A percentile compares a stretch with the other conserved stretches of the same genome.
Evolutionary conservation across 2,113 vertebrate genomes (phyloP).

Genomic region (Sinocyclocheilus grahami): DNA sequence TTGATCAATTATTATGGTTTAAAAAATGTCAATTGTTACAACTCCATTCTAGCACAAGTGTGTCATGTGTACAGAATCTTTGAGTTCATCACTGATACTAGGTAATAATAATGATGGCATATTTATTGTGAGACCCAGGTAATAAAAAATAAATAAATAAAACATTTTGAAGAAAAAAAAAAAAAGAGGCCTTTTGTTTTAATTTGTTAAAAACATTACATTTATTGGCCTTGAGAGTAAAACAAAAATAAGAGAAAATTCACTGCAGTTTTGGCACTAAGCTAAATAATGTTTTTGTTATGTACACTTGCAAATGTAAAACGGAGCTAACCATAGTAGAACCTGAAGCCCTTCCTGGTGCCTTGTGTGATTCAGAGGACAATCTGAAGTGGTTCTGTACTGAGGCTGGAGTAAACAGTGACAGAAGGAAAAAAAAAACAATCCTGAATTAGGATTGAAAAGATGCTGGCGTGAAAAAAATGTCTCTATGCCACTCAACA

Average conservation of each 20-base stretch:
- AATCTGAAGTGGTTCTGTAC: conserved; percentile 8
- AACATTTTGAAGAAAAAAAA: background rate
- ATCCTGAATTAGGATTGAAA: background rate
- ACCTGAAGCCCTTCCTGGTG: conserved; percentile 26
- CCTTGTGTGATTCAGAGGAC: background rate
- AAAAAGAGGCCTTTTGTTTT: background rate
- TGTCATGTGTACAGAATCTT: too few species aligned
- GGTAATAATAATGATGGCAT: background rate
- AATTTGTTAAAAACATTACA: conserved; percentile 79
- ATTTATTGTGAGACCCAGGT: background rate
- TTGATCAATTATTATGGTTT: too few species aligned
- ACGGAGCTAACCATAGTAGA: conserved; percentile 60
- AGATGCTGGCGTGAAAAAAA: background rate
- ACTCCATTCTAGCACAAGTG: background rate
- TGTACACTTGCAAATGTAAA: conserved; percentile 55
- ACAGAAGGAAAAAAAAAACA: background rate
- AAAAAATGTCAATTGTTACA: background rate
- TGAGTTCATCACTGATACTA: too few species aligned
- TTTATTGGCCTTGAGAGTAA: conserved; percentile 80
- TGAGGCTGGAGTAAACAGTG: background rate
- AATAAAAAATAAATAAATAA: too few species aligned
- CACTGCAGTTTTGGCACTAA: conserved; percentile 81
- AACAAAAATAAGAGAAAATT: conserved; percentile 63
- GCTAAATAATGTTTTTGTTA: conserved; percentile 72
- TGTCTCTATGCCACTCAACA: too few species aligned